Percentiles rank a stretch among this genome's conserved stretches.
phyloP scores from a whole-genome alignment of 1,140 invertebrate genomes.

The Sycophaga agraensis region DNA sequence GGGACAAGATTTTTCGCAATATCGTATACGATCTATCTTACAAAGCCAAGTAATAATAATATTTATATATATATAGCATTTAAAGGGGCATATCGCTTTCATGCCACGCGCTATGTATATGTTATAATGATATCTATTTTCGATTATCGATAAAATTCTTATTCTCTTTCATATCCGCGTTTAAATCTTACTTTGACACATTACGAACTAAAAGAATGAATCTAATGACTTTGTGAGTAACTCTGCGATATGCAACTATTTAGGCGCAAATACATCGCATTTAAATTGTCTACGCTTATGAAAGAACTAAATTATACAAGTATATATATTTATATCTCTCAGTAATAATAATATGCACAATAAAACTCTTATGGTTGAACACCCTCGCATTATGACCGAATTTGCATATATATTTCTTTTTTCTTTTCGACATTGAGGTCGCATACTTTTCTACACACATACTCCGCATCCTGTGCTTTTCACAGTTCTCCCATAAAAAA shows the following conservation, averaged over 20 bases:
- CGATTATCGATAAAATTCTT: slow-evolving; percentile 22
- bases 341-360: slow-evolving; percentile 24
- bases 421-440: not conserved
- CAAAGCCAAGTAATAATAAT: slow-evolving; percentile 35
- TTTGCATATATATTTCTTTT: not conserved
- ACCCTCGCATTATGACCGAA: not conserved
- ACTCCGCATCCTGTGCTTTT: not conserved
- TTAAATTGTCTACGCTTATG: slow-evolving; percentile 15
- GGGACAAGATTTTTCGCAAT: slow-evolving; percentile 13
- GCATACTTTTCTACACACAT: not conserved
- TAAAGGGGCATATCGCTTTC: slow-evolving; percentile 33
- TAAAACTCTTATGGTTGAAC: slow-evolving; percentile 8
- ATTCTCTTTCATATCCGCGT: slow-evolving; percentile 29
- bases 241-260: slow-evolving; percentile 30
- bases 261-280: slow-evolving; percentile 1
- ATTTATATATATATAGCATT: not conserved
- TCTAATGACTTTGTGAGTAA: slow-evolving; percentile 57
- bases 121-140: slow-evolving; percentile 23
- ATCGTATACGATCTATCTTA: slow-evolving; percentile 52
- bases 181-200: slow-evolving; percentile 44
- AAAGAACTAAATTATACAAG: slow-evolving; percentile 19
- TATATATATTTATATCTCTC: slow-evolving; percentile 9
- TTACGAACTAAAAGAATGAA: slow-evolving; percentile 53
- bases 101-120: slow-evolving; percentile 32
- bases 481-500: not conserved